Evolutionary conservation across 64 coral and sea anemone genomes (phyloP).

Genomic region (Anthopleura sola): DNA sequence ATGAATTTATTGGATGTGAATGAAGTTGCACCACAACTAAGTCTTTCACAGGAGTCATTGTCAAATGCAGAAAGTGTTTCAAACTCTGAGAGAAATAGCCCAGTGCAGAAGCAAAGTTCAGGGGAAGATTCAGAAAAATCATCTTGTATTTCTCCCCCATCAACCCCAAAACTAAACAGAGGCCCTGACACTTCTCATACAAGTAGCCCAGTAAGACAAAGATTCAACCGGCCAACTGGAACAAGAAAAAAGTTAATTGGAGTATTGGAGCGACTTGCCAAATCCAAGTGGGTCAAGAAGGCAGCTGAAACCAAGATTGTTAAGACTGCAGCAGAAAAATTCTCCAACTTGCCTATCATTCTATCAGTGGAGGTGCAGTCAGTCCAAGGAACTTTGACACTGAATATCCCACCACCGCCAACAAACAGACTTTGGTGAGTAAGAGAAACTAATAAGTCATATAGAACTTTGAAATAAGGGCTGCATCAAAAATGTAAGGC

Average conservation of each 20-base stretch:
- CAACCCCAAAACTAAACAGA: conserved; percentile 8
- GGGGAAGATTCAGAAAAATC: conserved; percentile 42
- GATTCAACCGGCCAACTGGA: conserved; percentile 21
- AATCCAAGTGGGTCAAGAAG: conserved; percentile 98
- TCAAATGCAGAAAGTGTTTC: neutral
- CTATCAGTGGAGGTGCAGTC: conserved; percentile 83
- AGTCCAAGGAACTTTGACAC: conserved; percentile 80
- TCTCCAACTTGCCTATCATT: conserved; percentile 94
- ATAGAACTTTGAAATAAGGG: too few species aligned
- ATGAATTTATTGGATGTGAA: neutral
- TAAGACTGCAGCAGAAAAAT: conserved; percentile 88
- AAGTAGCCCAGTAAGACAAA: conserved; percentile 10
- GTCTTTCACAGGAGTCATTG: conserved; percentile 4
- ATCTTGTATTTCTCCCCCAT: neutral
- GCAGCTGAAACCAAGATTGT: conserved; percentile 96
- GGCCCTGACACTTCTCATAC: neutral
- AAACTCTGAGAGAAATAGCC: neutral
- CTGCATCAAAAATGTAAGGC: too few species aligned
- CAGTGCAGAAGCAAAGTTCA: conserved; percentile 49
- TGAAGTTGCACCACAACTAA: neutral
- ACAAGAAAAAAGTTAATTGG: conserved; percentile 82
- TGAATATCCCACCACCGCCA: conserved; percentile 94
- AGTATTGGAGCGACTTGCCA: conserved; percentile 87
- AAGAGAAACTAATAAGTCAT: neutral
- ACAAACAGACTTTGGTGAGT: conserved; percentile 97